Evolutionary conservation across 2,113 vertebrate species (phyloP).

Genomic region (Poeciliopsis prolifica): DNA sequence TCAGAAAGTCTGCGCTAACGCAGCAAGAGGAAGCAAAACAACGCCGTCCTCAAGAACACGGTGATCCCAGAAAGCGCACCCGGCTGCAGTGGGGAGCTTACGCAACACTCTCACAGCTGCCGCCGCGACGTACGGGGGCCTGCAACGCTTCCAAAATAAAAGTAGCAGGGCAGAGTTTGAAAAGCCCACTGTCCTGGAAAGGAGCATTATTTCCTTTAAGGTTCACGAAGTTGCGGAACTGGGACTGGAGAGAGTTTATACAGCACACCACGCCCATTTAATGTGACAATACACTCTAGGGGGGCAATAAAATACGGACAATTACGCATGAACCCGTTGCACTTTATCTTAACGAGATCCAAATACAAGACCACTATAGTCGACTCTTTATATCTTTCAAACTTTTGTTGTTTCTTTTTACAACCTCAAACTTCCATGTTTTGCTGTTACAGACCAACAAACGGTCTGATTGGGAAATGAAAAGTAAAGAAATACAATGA

Average conservation of each 20-base stretch:
- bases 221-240: not conserved
- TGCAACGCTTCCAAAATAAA: not conserved
- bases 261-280: not conserved
- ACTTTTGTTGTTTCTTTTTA: too few relatives aligned
- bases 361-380: too few relatives aligned
- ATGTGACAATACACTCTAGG: not conserved
- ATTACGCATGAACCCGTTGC: not conserved
- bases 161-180: not conserved
- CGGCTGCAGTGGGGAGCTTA: not conserved
- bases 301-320: not conserved
- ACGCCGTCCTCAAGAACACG: conserved; percentile 8
- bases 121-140: not conserved
- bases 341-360: too few relatives aligned
- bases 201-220: not conserved
- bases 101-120: not conserved
- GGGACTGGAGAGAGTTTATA: not conserved
- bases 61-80: conserved; percentile 4
- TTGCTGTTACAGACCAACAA: too few relatives aligned
- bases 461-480: too few relatives aligned
- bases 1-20: conserved; percentile 6
- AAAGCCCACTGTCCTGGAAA: not conserved
- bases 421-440: too few relatives aligned
- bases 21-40: conserved; percentile 17
- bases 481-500: too few relatives aligned
- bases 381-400: too few relatives aligned